A percentile compares a stretch with the other conserved stretches of the same genome.
Conservation (phyloP, 2,113 vertebrate species). For the Grus americana region DNA sequence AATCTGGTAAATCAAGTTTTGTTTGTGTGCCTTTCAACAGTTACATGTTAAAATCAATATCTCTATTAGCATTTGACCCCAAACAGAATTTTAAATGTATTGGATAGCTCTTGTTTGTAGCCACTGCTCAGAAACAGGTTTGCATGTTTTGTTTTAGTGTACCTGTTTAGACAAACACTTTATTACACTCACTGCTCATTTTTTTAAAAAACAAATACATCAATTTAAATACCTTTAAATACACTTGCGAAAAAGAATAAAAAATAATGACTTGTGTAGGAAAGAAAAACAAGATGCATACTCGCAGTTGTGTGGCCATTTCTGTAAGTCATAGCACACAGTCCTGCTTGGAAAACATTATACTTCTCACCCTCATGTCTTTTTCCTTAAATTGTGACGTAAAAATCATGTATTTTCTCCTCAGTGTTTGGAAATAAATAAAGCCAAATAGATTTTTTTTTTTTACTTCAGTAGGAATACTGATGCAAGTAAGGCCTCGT, state of each 20-base stretch:
- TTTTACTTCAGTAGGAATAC: background rate
- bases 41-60: background rate
- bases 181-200: background rate
- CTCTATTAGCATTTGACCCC: background rate
- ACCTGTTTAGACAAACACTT: background rate
- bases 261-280: background rate
- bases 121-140: background rate
- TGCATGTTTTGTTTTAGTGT: background rate
- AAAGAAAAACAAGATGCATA: background rate
- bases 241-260: background rate
- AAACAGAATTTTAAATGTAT: background rate
- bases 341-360: background rate
- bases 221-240: background rate
- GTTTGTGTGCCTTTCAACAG: background rate
- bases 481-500: background rate
- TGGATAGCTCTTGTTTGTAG: background rate
- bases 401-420: background rate
- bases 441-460: background rate
- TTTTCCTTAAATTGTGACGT: background rate
- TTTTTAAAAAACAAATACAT: background rate
- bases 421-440: background rate
- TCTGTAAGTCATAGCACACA: background rate
- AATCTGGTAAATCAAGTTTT: slow-evolving; percentile 12
- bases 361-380: background rate
- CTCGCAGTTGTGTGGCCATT: background rate